These are phyloP conservation scores for Holocentrus rufus DNA, from an alignment of 2,797 vertebrate genomes.

Conservation along the genomic window DNA sequence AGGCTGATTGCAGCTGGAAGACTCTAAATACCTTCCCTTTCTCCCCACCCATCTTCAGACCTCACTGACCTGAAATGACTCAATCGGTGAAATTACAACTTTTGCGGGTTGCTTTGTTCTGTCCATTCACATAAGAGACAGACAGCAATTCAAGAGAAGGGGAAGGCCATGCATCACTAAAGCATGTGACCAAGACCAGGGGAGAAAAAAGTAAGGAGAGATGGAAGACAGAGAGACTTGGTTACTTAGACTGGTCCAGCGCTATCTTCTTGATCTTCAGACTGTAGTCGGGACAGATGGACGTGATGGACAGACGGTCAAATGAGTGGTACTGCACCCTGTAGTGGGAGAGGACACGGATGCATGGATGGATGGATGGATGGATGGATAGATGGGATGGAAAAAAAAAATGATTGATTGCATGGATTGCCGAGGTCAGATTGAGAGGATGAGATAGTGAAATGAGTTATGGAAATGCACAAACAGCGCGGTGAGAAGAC, in stretches of 20 bases:
- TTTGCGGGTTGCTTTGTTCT: background rate
- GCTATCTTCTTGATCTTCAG: slow-evolving; percentile 83
- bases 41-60: background rate
- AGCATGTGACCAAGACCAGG: slow-evolving; percentile 38
- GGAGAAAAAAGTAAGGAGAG: slow-evolving; percentile 35
- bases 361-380: slow-evolving; percentile 61
- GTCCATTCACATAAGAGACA: background rate
- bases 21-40: background rate
- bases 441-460: background rate
- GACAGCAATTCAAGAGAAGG: slow-evolving; percentile 16
- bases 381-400: slow-evolving; percentile 38
- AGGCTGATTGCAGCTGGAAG: slow-evolving; percentile 28
- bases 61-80: slow-evolving; percentile 10
- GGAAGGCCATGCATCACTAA: slow-evolving; percentile 55
- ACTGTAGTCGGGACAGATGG: slow-evolving; percentile 84
- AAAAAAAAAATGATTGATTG: slow-evolving; percentile 21
- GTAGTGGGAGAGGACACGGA: slow-evolving; percentile 65
- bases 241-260: slow-evolving; percentile 84
- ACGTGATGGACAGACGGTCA: slow-evolving; percentile 83
- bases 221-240: slow-evolving; percentile 23
- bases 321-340: slow-evolving; percentile 82
- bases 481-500: too few relatives aligned
- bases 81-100: slow-evolving; percentile 11
- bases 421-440: background rate
- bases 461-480: slow-evolving; percentile 3